Evolutionary conservation across 2,797 vertebrate species (phyloP), one percentile per base, ranked within the genome.

Genomic region (Caiman crocodilus): DNA sequence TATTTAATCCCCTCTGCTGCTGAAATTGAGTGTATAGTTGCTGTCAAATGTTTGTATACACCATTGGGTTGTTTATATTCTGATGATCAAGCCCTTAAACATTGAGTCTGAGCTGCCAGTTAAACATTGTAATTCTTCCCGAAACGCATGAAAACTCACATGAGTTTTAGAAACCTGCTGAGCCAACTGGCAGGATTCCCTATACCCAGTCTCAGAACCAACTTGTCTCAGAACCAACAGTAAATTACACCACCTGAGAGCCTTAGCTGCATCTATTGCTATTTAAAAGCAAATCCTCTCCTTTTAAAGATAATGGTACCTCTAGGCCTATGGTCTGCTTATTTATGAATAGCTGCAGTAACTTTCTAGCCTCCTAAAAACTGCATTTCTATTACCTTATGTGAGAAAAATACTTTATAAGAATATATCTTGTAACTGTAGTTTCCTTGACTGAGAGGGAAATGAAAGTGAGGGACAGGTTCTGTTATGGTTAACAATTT

Each of bases 121-220:
- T 35, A 90, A 87, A 79, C 35, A 84, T 35, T 73, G 32, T 21
- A 26, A 60, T 30, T 75, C 4, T 79, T 92, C 23, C 79, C 82
- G 55, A 90, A 88, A 58, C 4, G 85, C 88, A 88, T 60, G 1
- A 87, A 89, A 91, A 84, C 81, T 87, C 50, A 61, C 3, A 5
- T 56, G 23, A 13, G 85, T 91, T 55, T 85, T 91, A 93, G 87
- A 88, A 81, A 42, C 74, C 50, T 85, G 64, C 76, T 94, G 73
- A 93, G 77, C 13, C 69, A 91, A 14, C 67, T 94, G 90, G 79
- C 90, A 93, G 84, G 57, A 65, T 93, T 96, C 85, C 80, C 69
- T 60, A 9, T 30, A 28, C 28, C 87, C 80, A 74, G 20, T 60
- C 23, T 92, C 3, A 5, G 75, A 90, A 95, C 20, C 7, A 79